Evolutionary conservation across 2,797 vertebrate genomes (phyloP).

Genomic region (Gallinago solitaria): DNA sequence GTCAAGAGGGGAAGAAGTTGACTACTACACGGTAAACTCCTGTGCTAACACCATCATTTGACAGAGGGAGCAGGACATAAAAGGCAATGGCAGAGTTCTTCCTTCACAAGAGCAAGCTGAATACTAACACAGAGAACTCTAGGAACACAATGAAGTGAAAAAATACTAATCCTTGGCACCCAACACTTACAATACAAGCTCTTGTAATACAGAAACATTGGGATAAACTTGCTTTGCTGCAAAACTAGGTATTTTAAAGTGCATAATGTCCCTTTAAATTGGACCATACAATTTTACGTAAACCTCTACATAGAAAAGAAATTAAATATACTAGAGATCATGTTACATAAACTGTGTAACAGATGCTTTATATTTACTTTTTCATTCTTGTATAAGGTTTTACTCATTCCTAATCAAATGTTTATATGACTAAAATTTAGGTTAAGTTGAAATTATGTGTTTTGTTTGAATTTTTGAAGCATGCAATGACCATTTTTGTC

Average conservation of each 20-base stretch:
- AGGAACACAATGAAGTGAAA: not conserved
- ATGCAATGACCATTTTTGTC: not conserved
- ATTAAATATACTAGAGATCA: not conserved
- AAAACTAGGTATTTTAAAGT: not conserved
- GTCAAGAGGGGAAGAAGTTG: not conserved
- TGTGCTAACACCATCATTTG: not conserved
- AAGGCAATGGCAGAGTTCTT: not conserved
- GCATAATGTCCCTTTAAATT: constrained; percentile 31
- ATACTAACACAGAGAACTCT: not conserved
- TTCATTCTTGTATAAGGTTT: constrained; percentile 50
- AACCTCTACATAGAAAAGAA: not conserved
- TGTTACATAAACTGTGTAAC: constrained; percentile 43
- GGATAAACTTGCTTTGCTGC: not conserved
- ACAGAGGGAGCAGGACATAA: not conserved
- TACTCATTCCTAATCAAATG: constrained; percentile 67
- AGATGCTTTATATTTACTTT: constrained; percentile 63
- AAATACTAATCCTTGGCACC: not conserved
- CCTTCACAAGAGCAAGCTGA: fast-evolving
- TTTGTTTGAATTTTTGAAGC: constrained; percentile 69
- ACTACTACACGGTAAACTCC: not conserved
- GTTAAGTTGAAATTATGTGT: constrained; percentile 58
- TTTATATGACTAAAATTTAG: constrained; percentile 59
- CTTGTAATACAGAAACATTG: not conserved
- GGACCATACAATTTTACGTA: constrained; percentile 4
- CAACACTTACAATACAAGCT: not conserved